Evolutionary conservation across 2,888 invertebrate species (phyloP), one percentile per base, ranked within the genome.

Genomic region (Cheilosia scutellata): DNA sequence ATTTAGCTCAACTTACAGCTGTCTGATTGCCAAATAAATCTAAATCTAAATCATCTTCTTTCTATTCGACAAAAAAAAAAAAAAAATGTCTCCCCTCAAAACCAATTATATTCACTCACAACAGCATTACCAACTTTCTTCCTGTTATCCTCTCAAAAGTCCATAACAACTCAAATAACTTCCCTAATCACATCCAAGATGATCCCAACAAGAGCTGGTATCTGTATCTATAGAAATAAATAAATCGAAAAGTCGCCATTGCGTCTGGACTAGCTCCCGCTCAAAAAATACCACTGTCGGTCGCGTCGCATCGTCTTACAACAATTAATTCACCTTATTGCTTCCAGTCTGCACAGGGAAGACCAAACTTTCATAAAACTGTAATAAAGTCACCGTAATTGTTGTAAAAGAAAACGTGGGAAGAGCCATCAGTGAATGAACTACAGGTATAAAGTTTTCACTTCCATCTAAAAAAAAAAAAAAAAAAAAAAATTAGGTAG

Each of bases 341-440:
- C 27, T 25, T 31, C 57, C 6, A 57, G 47, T 20, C 65, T 55
- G 40, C 47, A 75, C 65, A 27, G 6, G 2, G 47, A 20, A 3
- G 16, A 6, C 57, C 0, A 31, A 68, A 72, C 77, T 83, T 72
- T 66, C 78, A 60, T 62, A 42, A 66, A 72, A 77, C 55, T 55
- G 47, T 66, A 72, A 78, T 78, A 78, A 83, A 83, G 53, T 83
- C 72, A 49, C 47, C 33, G 78, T 83, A 78, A 83, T 83, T 83
- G 78, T 62, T 77, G n/a, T 47, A 49, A 40, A 62, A 72, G 66
- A 71, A 78, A 72, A 42, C 72, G 66, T 66, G 44, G n/a, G 25
- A 42, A 20, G 31, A 65, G 65, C 37, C 33, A 33, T 37, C 13
- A 51, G 27, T 13, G 27, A 27, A 25, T 20, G 42, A 53, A 51